Evolutionary conservation across 1,140 invertebrate genomes (phyloP).

Genomic region (Drosophila rufa): DNA sequence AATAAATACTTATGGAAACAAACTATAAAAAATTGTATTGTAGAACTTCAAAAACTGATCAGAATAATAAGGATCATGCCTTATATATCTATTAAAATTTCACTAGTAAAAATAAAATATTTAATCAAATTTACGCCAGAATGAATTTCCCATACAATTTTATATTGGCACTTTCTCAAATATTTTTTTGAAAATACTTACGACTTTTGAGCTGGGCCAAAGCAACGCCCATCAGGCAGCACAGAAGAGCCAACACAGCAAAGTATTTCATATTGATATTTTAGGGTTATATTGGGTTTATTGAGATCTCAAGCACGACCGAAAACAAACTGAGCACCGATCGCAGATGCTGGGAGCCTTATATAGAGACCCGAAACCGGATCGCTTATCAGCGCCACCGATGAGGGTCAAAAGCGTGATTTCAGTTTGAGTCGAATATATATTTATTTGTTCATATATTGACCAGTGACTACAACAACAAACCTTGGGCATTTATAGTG

Average conservation of each 20-base stretch:
- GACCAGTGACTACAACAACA: constrained; percentile 45
- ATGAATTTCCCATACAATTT: too few species aligned
- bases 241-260: constrained; percentile 47
- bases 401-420: constrained; percentile 55
- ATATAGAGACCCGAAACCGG: constrained; percentile 73
- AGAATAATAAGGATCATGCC: too few species aligned
- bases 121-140: too few species aligned
- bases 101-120: too few species aligned
- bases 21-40: too few species aligned
- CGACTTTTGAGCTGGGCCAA: constrained; percentile 58
- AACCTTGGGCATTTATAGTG: constrained; percentile 56
- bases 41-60: too few species aligned
- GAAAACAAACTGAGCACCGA: constrained; percentile 46
- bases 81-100: too few species aligned
- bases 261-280: constrained; percentile 64
- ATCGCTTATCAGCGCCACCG: constrained; percentile 47
- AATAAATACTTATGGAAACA: too few species aligned
- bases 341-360: constrained; percentile 16
- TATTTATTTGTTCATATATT: background rate
- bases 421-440: constrained; percentile 14
- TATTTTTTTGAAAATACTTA: constrained; percentile 32
- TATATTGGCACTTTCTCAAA: too few species aligned
- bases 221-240: constrained; percentile 42
- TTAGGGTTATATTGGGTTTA: background rate
- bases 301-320: constrained; percentile 5